Evolutionary conservation across 2,113 vertebrate species (phyloP).

Genomic region (Pipra filicauda): DNA sequence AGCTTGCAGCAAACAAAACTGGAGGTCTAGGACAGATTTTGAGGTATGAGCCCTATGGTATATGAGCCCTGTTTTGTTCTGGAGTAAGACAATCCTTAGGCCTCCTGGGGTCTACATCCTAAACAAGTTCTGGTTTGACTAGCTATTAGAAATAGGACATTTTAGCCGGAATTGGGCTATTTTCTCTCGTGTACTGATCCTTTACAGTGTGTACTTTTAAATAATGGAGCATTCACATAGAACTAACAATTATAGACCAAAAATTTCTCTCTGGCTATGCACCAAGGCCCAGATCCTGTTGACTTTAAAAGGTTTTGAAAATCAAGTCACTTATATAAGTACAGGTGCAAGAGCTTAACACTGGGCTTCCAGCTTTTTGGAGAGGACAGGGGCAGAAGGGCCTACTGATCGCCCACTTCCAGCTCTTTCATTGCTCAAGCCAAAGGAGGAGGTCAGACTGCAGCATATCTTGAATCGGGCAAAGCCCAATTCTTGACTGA

Average conservation of each 20-base stretch:
- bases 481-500: not conserved
- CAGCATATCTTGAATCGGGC: not conserved
- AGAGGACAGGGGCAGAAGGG: not conserved
- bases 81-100: not conserved
- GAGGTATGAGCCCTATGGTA: fast-evolving
- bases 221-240: not conserved
- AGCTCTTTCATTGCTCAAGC: not conserved
- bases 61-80: not conserved
- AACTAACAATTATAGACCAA: not conserved
- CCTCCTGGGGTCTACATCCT: not conserved
- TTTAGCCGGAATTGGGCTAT: not conserved
- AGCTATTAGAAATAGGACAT: not conserved
- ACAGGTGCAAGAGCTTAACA: not conserved
- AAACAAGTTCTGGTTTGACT: not conserved
- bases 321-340: not conserved
- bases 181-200: not conserved
- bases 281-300: not conserved
- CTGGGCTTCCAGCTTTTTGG: not conserved
- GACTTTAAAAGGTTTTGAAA: not conserved
- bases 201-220: not conserved
- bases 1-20: not conserved
- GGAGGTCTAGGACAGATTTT: not conserved
- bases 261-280: not conserved
- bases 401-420: not conserved
- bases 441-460: not conserved